These are phyloP conservation scores for Dascyllus trimaculatus DNA, from an alignment of 2,113 vertebrate genomes.

Conservation along the genomic window DNA sequence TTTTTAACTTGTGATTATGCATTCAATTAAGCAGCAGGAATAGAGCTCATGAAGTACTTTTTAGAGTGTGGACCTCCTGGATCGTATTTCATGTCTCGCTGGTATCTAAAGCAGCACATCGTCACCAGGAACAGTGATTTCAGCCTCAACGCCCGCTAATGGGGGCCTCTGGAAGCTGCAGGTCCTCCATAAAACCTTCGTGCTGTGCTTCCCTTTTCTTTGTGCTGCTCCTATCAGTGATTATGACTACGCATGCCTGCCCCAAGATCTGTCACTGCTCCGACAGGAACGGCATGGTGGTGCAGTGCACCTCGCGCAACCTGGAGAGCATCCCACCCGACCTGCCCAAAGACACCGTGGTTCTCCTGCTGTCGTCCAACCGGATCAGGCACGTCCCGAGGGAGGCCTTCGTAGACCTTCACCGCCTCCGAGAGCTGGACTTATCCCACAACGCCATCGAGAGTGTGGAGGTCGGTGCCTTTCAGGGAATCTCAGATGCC, in stretches of 20 bases:
- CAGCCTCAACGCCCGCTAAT: constrained; percentile 39
- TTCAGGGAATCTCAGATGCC: constrained; percentile 85
- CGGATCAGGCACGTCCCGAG: constrained; percentile 87
- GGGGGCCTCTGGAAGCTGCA: constrained; percentile 53
- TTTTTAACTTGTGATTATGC: too few species aligned
- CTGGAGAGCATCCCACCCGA: constrained; percentile 87
- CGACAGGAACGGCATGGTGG: constrained; percentile 81
- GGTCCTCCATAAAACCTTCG: constrained; percentile 24
- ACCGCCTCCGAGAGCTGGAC: constrained; percentile 87
- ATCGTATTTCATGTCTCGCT: constrained; percentile 8
- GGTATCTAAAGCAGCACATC: neutral
- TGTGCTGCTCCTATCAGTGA: constrained; percentile 37
- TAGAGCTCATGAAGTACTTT: too few species aligned
- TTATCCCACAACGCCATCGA: constrained; percentile 89
- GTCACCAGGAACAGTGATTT: constrained; percentile 1
- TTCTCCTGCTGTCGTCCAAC: constrained; percentile 90
- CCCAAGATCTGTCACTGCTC: constrained; percentile 89
- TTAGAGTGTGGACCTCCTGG: neutral
- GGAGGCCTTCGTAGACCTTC: constrained; percentile 87
- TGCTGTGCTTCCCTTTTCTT: neutral
- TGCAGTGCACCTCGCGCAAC: constrained; percentile 87
- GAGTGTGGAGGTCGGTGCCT: constrained; percentile 86
- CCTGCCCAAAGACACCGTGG: constrained; percentile 85
- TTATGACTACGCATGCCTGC: constrained; percentile 68
- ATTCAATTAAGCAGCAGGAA: too few species aligned